These are phyloP conservation scores for Papilio machaon DNA, from an alignment of 1,140 invertebrate species.

Conservation along the genomic window DNA sequence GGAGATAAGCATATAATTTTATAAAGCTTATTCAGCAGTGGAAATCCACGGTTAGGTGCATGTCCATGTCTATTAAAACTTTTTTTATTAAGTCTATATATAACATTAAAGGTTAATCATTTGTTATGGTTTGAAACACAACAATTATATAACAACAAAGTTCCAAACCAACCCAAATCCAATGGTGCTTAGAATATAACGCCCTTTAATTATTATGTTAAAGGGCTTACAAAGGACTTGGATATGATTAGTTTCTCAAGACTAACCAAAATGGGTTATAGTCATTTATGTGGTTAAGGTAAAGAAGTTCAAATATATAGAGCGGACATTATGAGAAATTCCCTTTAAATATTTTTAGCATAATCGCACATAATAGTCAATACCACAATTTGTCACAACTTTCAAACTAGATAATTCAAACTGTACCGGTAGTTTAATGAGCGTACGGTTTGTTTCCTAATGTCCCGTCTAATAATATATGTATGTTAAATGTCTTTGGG, in stretches of 20 bases:
- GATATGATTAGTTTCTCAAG: slow-evolving; percentile 1
- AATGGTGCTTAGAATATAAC: not conserved
- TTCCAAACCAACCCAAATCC: not conserved
- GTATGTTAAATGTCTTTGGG: too few species aligned
- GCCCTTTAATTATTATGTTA: slow-evolving; percentile 10
- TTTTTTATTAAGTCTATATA: not conserved
- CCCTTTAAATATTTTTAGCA: too few species aligned
- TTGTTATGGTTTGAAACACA: not conserved
- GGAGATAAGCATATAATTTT: too few species aligned
- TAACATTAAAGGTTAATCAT: not conserved
- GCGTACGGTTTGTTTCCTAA: too few species aligned
- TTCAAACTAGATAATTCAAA: too few species aligned
- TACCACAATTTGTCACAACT: too few species aligned
- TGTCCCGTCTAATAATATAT: too few species aligned
- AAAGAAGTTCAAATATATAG: not conserved
- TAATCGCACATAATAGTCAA: too few species aligned
- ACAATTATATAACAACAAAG: not conserved
- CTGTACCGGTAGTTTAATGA: too few species aligned
- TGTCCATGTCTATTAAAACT: not conserved
- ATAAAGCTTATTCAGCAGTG: too few species aligned
- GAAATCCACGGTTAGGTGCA: not conserved
- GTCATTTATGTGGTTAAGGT: not conserved
- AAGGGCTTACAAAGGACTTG: slow-evolving; percentile 9
- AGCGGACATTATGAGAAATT: not conserved
- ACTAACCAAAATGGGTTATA: not conserved